These are phyloP conservation scores for Oncorhynchus masou DNA, from an alignment of 2,113 vertebrate species.

Conservation along the genomic window DNA sequence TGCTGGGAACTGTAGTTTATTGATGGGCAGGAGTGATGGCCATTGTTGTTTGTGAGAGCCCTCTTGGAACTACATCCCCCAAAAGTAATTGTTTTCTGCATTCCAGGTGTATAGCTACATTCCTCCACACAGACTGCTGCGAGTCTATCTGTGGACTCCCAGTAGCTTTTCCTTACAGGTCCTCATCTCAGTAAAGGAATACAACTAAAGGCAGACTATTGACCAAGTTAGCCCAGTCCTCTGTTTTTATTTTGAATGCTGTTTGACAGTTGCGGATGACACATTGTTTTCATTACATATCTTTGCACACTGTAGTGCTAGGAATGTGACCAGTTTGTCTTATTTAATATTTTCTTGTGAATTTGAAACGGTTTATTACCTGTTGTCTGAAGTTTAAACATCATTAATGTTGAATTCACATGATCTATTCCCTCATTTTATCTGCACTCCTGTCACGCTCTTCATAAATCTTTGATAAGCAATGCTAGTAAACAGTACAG, in stretches of 20 bases:
- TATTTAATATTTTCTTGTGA: too few relatives aligned
- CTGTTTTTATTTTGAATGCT: background rate
- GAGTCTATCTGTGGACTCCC: background rate
- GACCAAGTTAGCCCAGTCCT: background rate
- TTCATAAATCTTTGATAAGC: too few relatives aligned
- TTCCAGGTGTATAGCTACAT: slow-evolving; percentile 58
- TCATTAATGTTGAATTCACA: too few relatives aligned
- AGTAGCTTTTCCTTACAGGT: slow-evolving; percentile 7
- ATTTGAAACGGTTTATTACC: too few relatives aligned
- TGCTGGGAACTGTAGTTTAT: slow-evolving; percentile 75
- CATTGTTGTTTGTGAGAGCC: slow-evolving; percentile 62
- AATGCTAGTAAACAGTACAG: too few relatives aligned
- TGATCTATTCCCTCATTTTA: too few relatives aligned
- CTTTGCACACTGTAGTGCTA: too few relatives aligned
- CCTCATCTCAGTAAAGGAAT: slow-evolving; percentile 20
- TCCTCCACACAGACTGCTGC: slow-evolving; percentile 54
- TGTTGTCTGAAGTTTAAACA: too few relatives aligned
- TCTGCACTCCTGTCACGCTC: too few relatives aligned
- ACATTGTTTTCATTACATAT: too few relatives aligned
- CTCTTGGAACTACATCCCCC: slow-evolving; percentile 60
- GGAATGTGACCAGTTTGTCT: too few relatives aligned
- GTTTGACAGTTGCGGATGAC: too few relatives aligned
- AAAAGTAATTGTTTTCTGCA: slow-evolving; percentile 45
- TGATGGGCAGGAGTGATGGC: slow-evolving; percentile 63
- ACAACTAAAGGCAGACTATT: slow-evolving; percentile 22